Evolutionary conservation across 2,797 vertebrate species (phyloP).

Genomic region (Argya squamiceps): DNA sequence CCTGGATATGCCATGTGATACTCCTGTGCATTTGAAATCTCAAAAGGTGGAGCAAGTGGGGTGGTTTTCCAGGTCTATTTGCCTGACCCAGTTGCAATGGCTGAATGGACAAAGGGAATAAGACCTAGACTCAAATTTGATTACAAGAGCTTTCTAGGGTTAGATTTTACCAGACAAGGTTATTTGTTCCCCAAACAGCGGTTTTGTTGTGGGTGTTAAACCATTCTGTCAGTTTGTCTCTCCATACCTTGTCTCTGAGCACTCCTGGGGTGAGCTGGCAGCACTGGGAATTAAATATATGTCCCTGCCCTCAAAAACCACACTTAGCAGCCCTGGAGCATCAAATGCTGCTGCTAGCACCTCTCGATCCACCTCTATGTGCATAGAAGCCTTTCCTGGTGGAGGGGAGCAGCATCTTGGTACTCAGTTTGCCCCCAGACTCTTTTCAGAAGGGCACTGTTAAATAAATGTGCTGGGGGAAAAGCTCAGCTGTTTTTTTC

Average conservation of each 20-base stretch:
- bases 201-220: neutral
- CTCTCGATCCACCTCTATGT: neutral
- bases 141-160: neutral
- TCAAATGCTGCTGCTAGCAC: neutral
- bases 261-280: neutral
- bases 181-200: neutral
- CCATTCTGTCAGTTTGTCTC: neutral
- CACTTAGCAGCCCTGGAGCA: neutral
- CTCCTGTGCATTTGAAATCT: neutral
- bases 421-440: neutral
- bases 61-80: neutral
- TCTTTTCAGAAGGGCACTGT: neutral
- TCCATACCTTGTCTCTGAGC: accelerated
- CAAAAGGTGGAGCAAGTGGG: neutral
- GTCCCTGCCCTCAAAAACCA: neutral
- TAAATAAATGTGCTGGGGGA: neutral
- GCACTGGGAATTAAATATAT: neutral
- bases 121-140: neutral
- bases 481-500: neutral
- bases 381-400: neutral
- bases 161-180: neutral
- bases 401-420: neutral
- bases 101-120: neutral
- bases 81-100: neutral
- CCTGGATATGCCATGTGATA: neutral